phyloP scores from a whole-genome alignment of 2,113 vertebrate genomes.

The Cyanoramphus novaezelandiae region DNA sequence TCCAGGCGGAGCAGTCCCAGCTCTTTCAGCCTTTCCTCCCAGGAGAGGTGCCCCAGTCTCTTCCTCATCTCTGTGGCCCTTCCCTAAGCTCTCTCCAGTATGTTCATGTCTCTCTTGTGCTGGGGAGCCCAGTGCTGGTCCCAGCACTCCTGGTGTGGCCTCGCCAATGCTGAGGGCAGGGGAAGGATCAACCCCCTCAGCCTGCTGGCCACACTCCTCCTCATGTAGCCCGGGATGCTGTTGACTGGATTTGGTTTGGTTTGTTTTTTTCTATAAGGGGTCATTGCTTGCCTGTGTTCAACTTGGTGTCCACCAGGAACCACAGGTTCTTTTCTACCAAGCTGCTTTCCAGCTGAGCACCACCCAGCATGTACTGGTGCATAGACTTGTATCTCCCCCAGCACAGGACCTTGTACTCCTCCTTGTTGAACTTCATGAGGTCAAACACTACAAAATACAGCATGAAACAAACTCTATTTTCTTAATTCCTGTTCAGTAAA shows the following conservation, averaged over 20 bases:
- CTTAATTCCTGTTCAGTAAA: background rate
- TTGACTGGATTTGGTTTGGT: background rate
- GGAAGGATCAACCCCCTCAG: fast-evolving
- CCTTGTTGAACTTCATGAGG: background rate
- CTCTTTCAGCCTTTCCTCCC: background rate
- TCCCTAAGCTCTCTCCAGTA: background rate
- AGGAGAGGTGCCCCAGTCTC: background rate
- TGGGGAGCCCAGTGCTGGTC: background rate
- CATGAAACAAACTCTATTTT: background rate
- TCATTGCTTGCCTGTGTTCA: background rate
- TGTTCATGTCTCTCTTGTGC: background rate
- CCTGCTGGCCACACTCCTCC: background rate
- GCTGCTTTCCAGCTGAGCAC: background rate
- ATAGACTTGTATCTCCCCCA: background rate
- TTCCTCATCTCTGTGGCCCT: background rate
- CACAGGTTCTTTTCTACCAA: background rate
- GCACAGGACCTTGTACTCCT: background rate
- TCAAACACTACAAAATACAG: background rate
- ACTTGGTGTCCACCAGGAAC: background rate
- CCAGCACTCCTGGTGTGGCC: fast-evolving
- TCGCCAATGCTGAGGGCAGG: background rate
- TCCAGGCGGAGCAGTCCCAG: background rate
- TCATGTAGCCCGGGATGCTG: background rate
- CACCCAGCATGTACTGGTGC: background rate
- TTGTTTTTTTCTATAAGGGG: background rate